Evolutionary conservation across 2,113 vertebrate species (phyloP).

Genomic region (Amblyornis subalaris): DNA sequence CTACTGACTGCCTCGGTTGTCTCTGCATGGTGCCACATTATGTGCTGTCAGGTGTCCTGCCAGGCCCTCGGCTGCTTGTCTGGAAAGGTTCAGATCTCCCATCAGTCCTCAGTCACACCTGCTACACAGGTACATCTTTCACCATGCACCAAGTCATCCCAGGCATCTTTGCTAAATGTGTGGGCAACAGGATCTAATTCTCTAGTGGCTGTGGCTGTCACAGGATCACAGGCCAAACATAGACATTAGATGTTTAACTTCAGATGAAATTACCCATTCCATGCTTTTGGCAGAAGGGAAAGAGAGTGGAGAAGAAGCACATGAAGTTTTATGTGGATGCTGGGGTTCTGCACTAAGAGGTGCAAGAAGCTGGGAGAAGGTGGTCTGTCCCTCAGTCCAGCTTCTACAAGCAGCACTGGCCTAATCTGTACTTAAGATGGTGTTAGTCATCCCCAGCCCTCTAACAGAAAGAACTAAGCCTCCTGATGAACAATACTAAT

Average conservation of each 20-base stretch:
- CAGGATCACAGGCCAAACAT: neutral
- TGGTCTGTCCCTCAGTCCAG: neutral
- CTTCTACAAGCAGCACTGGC: neutral
- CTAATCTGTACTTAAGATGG: fast-evolving
- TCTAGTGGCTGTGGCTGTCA: neutral
- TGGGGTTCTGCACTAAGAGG: neutral
- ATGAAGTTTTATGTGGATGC: fast-evolving
- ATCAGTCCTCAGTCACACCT: neutral
- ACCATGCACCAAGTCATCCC: no score
- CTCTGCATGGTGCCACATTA: neutral
- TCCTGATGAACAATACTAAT: neutral
- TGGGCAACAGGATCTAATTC: neutral
- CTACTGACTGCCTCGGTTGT: neutral
- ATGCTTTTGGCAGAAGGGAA: neutral
- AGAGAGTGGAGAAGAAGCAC: neutral
- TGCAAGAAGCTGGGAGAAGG: neutral
- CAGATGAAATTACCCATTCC: neutral
- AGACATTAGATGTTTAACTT: neutral
- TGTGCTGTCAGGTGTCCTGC: neutral
- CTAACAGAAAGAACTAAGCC: neutral
- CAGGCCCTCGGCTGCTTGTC: neutral
- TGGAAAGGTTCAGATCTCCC: neutral
- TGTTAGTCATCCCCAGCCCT: fast-evolving
- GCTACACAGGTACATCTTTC: neutral
- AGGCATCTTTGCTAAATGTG: neutral